A percentile compares a stretch with the other conserved stretches of the same genome.
Conservation (phyloP, 2,888 invertebrate species). For the Hofmannophila pseudospretella region DNA sequence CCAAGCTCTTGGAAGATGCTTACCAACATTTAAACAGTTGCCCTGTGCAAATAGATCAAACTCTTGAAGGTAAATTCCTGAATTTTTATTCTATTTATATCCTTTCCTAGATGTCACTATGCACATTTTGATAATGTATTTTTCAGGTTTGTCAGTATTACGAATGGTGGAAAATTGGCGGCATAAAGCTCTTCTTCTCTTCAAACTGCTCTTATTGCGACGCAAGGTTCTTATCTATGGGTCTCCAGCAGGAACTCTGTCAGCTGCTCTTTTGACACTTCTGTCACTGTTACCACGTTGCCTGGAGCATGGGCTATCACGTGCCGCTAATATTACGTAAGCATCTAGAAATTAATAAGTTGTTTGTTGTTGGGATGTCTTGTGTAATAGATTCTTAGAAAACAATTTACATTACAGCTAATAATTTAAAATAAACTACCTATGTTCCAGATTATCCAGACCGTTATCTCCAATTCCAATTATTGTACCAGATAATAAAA, state of each 20-base stretch:
- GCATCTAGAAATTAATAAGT: background rate
- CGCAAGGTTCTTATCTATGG: slow-evolving; percentile 94
- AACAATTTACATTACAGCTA: background rate
- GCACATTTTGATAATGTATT: no score
- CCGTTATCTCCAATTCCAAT: slow-evolving; percentile 56
- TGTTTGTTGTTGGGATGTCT: no score
- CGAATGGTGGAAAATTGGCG: slow-evolving; percentile 91
- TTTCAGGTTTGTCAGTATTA: slow-evolving; percentile 88
- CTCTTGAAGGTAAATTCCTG: slow-evolving; percentile 56
- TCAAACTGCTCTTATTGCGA: slow-evolving; percentile 94
- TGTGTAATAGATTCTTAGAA: no score
- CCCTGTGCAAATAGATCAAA: slow-evolving; percentile 76
- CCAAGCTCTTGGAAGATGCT: slow-evolving; percentile 92
- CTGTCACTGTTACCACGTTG: slow-evolving; percentile 94
- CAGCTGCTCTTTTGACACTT: slow-evolving; percentile 90
- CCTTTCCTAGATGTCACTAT: no score
- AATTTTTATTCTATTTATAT: slow-evolving; percentile 33
- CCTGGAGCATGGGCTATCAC: slow-evolving; percentile 89
- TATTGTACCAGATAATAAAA: slow-evolving; percentile 20
- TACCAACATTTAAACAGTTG: slow-evolving; percentile 94
- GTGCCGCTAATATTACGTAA: slow-evolving; percentile 89
- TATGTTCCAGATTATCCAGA: slow-evolving; percentile 46
- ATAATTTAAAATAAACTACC: background rate
- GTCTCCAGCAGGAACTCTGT: slow-evolving; percentile 93
- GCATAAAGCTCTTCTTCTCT: slow-evolving; percentile 93